A percentile compares a stretch with the other conserved stretches of the same genome.
Conservation (phyloP, 2,888 invertebrate genomes). For the Vanessa cardui region DNA sequence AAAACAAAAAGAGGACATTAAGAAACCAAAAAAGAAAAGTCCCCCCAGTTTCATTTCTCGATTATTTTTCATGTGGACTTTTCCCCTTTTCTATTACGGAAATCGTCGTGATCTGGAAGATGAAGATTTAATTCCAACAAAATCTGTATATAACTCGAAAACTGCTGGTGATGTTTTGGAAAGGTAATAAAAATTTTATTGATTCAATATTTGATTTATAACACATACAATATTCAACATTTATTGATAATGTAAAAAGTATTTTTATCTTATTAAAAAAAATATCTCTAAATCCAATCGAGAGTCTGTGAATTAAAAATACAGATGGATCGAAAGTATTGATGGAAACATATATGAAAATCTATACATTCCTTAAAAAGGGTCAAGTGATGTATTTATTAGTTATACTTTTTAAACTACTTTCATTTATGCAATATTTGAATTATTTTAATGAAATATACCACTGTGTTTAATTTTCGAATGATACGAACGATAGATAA, state of each 20-base stretch:
- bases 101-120: slow-evolving; percentile 87
- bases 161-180: slow-evolving; percentile 86
- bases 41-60: slow-evolving; percentile 80
- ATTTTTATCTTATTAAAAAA: too few relatives aligned
- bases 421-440: too few relatives aligned
- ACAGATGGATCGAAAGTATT: too few relatives aligned
- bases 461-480: too few relatives aligned
- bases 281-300: too few relatives aligned
- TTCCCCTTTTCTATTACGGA: slow-evolving; percentile 89
- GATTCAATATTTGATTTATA: not conserved
- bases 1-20: slow-evolving; percentile 39
- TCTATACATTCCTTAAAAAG: too few relatives aligned
- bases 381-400: too few relatives aligned
- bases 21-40: slow-evolving; percentile 50
- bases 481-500: too few relatives aligned
- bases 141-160: slow-evolving; percentile 86
- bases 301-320: too few relatives aligned
- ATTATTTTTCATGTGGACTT: slow-evolving; percentile 88
- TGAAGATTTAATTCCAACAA: slow-evolving; percentile 88
- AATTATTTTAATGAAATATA: too few relatives aligned
- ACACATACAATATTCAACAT: not conserved
- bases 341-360: too few relatives aligned
- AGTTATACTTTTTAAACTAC: too few relatives aligned
- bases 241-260: not conserved
- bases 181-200: slow-evolving; percentile 61